Conservation (phyloP, 2,113 vertebrate species). For the Thinocorus orbignyianus region DNA sequence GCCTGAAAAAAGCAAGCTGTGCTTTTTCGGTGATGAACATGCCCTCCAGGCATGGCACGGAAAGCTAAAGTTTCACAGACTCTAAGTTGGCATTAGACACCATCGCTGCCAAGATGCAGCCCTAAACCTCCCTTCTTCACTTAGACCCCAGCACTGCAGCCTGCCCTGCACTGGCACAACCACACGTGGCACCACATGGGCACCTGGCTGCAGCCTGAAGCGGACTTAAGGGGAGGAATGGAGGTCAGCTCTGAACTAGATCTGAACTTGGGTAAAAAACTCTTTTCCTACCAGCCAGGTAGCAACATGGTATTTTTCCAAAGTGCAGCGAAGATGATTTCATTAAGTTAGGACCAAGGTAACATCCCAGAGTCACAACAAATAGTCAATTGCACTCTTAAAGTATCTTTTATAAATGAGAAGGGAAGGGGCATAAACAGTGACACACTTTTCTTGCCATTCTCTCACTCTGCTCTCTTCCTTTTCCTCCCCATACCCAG, state of each 20-base stretch:
- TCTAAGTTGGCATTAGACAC: background rate
- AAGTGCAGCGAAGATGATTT: background rate
- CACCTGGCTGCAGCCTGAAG: background rate
- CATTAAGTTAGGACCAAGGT: background rate
- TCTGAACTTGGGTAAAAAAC: background rate
- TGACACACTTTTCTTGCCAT: background rate
- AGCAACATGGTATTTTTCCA: accelerated
- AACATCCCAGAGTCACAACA: background rate
- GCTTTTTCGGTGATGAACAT: background rate
- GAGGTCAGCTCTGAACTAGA: background rate
- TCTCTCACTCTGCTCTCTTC: background rate
- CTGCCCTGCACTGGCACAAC: background rate
- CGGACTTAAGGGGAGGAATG: background rate
- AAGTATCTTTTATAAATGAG: background rate
- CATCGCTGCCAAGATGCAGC: background rate
- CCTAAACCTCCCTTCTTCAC: background rate
- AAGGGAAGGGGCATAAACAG: background rate
- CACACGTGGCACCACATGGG: accelerated
- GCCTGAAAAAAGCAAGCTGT: background rate
- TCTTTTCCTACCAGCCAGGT: background rate
- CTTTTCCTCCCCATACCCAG: background rate
- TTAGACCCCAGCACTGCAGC: background rate
- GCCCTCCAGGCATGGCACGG: accelerated
- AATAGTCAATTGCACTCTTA: background rate
- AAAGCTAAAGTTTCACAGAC: background rate